These are phyloP conservation scores for Lamellibrachia luymesi DNA, from an alignment of 1,140 invertebrate species.

Conservation along the genomic window DNA sequence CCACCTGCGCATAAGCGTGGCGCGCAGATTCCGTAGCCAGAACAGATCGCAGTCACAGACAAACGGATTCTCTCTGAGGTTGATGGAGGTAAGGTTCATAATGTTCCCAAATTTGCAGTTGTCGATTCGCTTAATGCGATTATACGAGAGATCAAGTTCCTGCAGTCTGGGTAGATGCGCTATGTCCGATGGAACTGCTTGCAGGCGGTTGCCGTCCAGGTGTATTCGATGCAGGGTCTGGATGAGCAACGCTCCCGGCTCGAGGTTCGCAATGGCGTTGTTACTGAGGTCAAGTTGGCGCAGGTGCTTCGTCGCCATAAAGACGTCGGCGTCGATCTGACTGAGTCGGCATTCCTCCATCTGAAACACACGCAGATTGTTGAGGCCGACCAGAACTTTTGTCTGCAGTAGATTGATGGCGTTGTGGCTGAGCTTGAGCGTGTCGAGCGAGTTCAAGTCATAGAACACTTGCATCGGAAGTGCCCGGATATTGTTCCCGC, in stretches of 20 bases:
- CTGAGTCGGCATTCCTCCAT: constrained; percentile 26
- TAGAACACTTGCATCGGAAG: constrained; percentile 20
- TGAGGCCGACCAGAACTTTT: constrained; percentile 23
- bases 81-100: constrained; percentile 19
- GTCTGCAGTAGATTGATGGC: constrained; percentile 18
- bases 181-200: constrained; percentile 17
- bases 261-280: constrained; percentile 18
- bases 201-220: constrained; percentile 26
- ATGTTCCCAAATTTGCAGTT: constrained; percentile 18
- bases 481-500: constrained; percentile 23
- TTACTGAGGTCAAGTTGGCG: constrained; percentile 24
- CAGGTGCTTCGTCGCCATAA: constrained; percentile 19
- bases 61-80: constrained; percentile 28
- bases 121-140: constrained; percentile 25
- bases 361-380: constrained; percentile 19
- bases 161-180: constrained; percentile 12
- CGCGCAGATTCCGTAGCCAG: constrained; percentile 21
- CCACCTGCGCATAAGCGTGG: constrained; percentile 21
- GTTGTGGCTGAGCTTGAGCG: constrained; percentile 27
- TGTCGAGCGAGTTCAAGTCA: constrained; percentile 26
- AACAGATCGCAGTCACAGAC: constrained; percentile 27
- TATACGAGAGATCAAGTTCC: constrained; percentile 27
- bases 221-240: constrained; percentile 9
- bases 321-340: constrained; percentile 21
- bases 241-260: constrained; percentile 21